Base-by-base conservation (phyloP, 2,797 vertebrate genomes). In the Anabacerthia variegaticeps region DNA sequence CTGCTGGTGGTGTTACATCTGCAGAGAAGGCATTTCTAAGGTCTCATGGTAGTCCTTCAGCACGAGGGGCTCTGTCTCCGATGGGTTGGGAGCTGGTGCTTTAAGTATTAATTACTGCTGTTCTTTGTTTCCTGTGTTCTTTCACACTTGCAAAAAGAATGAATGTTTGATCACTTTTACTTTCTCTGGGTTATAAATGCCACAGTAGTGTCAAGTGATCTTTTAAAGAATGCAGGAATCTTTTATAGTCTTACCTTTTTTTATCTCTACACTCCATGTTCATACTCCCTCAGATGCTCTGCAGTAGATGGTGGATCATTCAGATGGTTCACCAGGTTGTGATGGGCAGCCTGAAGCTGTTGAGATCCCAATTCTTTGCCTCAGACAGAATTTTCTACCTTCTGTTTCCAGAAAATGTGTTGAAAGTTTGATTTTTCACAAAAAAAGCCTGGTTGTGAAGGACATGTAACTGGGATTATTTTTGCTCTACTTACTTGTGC, bases 81-180 rank as follows among this genome's bases (percentile, higher is more conserved):
- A 27, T 18, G 30, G 26, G 18, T 28, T 77, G 49, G 65, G 68
- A 84, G 54, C 32, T 75, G 39, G 28, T 66, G 55, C 43, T 75
- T 56, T 62, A 83, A 55, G 24, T 30, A 21, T 82, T 69, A 66
- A 73, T 73, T 92, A 54, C 62, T 4, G 5, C 59, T n/a, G 49
- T 36, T 79, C 52, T 69, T 54, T 76, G 46, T 85, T 78, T 75
- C 78, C 80, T 73, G 27, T 63, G 41, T 34, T 95, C 2, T 83
- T 81, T 81, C 54, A 72, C 26, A 21, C 48, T 52, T 7, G 4
- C 26, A 72, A 76, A 43, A 69, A 56, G 24, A 48, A 16, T 32
- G 68, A 11, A 5, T 62, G 21, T 79, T 73, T 43, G 66, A 44
- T 79, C 68, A 32, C 49, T 75, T 79, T 75, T 62, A 4, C 49